Conservation (phyloP, 2,888 invertebrate species). For the Synergus umbraculus region DNA sequence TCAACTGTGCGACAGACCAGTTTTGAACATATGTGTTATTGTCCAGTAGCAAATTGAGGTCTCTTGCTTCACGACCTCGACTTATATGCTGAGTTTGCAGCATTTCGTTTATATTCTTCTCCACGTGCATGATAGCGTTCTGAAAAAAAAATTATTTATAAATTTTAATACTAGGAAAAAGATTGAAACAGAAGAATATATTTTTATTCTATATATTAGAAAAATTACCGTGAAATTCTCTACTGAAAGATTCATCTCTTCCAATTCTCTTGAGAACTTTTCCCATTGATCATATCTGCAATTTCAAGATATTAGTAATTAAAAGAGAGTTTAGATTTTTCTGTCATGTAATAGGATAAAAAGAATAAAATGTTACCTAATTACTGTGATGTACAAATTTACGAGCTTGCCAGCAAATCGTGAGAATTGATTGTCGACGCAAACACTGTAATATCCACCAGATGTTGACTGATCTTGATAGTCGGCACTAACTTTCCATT, state of each 20-base stretch:
- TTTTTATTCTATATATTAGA: conserved; percentile 1
- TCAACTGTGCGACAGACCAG: conserved; percentile 93
- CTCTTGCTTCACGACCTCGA: conserved; percentile 88
- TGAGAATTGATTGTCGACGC: conserved; percentile 95
- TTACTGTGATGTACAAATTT: conserved; percentile 93
- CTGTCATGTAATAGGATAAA: neutral
- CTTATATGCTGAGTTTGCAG: conserved; percentile 90
- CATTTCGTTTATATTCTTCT: conserved; percentile 91
- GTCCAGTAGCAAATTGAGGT: conserved; percentile 88
- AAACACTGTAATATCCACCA: conserved; percentile 93
- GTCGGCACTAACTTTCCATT: conserved; percentile 93
- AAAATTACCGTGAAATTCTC: conserved; percentile 90
- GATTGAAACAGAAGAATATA: neutral
- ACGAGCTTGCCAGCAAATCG: conserved; percentile 93
- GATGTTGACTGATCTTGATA: conserved; percentile 90
- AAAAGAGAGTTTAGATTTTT: neutral
- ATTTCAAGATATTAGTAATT: conserved; percentile 31
- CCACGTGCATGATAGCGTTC: conserved; percentile 87
- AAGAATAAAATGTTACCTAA: conserved; percentile 78
- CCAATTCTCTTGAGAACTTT: conserved; percentile 92
- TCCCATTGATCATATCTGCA: conserved; percentile 94
- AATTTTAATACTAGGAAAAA: conserved; percentile 7
- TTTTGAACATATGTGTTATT: conserved; percentile 92
- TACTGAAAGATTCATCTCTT: conserved; percentile 91
- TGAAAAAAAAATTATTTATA: conserved; percentile 75